phyloP scores from a whole-genome alignment of 1,140 invertebrate species.

The Argopecten irradians region DNA sequence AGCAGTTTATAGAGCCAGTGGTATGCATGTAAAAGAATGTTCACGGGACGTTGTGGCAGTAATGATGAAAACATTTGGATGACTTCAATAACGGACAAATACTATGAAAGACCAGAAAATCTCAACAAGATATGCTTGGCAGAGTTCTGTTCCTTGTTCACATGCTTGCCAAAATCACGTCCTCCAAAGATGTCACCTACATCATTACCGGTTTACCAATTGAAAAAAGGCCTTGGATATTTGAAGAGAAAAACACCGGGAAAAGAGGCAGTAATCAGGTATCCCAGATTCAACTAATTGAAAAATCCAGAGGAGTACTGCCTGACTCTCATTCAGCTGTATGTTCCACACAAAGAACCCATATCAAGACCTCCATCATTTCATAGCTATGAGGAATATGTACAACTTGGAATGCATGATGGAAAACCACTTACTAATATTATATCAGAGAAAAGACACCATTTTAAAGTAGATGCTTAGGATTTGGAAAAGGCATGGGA shows the following conservation, averaged over 20 bases:
- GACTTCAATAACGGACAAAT: constrained; percentile 35
- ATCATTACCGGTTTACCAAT: not conserved
- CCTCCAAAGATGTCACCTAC: not conserved
- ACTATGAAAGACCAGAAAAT: constrained; percentile 36
- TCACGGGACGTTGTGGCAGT: constrained; percentile 36
- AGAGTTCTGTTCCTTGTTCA: not conserved
- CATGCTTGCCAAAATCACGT: not conserved
- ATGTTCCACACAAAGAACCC: not conserved
- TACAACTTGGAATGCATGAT: not conserved
- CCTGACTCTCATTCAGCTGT: not conserved
- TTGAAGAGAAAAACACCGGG: not conserved
- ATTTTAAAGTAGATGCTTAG: too few species aligned
- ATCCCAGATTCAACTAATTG: too few species aligned
- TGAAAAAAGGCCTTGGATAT: not conserved
- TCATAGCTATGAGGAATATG: not conserved
- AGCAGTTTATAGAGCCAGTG: constrained; percentile 36
- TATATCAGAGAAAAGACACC: not conserved
- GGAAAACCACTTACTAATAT: not conserved
- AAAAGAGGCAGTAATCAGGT: too few species aligned
- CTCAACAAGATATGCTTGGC: constrained; percentile 42
- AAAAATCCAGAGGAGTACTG: too few species aligned
- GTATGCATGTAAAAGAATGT: constrained; percentile 38
- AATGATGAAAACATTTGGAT: constrained; percentile 48
- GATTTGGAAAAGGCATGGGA: too few species aligned
- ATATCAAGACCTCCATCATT: not conserved